Percentiles rank a stretch among this genome's conserved stretches.
phyloP scores from a whole-genome alignment of 2,888 invertebrate species.

The Schizaphis graminum region DNA sequence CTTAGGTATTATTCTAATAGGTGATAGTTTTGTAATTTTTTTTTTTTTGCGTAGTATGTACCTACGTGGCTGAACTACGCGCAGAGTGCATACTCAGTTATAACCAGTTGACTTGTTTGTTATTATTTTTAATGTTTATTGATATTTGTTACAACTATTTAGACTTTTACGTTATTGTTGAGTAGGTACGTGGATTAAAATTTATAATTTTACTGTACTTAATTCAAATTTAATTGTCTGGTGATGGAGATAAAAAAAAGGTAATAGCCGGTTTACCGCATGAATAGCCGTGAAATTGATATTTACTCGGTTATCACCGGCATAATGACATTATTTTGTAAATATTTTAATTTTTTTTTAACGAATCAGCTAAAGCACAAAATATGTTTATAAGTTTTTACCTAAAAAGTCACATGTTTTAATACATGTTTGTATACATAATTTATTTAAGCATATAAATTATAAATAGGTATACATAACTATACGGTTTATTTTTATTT shows the following conservation, averaged over 20 bases:
- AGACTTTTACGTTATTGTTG: not conserved
- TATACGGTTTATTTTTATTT: not conserved
- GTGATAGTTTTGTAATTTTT: not conserved
- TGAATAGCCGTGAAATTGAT: not conserved
- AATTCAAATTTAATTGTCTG: not conserved
- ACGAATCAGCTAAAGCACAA: not conserved
- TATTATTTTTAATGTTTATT: not conserved
- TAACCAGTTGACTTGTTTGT: not conserved
- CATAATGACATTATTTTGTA: not conserved
- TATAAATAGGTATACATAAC: not conserved
- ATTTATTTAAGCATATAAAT: not conserved
- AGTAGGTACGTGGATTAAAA: not conserved
- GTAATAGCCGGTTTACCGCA: not conserved
- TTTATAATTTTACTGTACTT: not conserved
- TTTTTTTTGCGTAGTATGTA: not conserved
- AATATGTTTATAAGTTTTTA: not conserved
- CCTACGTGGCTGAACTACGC: not conserved
- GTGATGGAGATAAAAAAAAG: not conserved
- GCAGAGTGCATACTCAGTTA: not conserved
- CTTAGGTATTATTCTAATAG: not conserved
- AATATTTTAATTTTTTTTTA: not conserved
- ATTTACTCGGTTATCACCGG: conserved; percentile 2
- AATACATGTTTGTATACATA: not conserved
- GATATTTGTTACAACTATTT: not conserved
- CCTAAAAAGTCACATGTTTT: not conserved